phyloP scores from a whole-genome alignment of 2,888 invertebrate species.

The Caenorhabditis sp. region DNA sequence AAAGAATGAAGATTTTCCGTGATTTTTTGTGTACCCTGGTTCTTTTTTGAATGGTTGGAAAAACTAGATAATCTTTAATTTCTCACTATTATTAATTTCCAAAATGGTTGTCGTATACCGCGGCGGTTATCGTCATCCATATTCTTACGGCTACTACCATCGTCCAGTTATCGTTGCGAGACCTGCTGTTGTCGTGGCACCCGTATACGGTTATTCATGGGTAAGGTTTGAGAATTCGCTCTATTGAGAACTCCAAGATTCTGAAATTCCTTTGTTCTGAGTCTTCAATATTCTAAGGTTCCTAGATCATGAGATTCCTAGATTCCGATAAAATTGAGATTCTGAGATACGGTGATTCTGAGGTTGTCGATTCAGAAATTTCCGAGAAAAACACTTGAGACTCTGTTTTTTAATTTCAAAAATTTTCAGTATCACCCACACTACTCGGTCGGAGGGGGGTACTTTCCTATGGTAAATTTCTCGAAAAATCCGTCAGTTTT shows the following conservation, averaged over 20 bases:
- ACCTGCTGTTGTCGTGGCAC: conserved; percentile 17
- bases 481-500: not conserved
- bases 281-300: too few species aligned
- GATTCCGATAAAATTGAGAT: too few species aligned
- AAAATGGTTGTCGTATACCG: conserved; percentile 4
- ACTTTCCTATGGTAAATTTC: conserved; percentile 36
- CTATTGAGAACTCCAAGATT: not conserved
- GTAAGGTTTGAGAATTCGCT: not conserved
- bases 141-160: conserved; percentile 19
- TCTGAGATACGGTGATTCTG: too few species aligned
- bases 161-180: conserved; percentile 18
- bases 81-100: not conserved
- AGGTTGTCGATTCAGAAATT: too few species aligned
- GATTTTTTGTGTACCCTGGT: not conserved
- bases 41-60: not conserved
- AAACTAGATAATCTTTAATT: not conserved
- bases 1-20: not conserved
- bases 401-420: too few species aligned
- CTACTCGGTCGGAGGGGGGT: conserved; percentile 27
- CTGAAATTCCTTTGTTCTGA: not conserved
- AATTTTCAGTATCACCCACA: conserved; percentile 49
- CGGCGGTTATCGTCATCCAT: not conserved
- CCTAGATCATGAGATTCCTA: too few species aligned
- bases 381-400: too few species aligned
- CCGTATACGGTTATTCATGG: conserved; percentile 19